phyloP scores from a whole-genome alignment of 2,113 vertebrate species.

The Scatophagus argus region DNA sequence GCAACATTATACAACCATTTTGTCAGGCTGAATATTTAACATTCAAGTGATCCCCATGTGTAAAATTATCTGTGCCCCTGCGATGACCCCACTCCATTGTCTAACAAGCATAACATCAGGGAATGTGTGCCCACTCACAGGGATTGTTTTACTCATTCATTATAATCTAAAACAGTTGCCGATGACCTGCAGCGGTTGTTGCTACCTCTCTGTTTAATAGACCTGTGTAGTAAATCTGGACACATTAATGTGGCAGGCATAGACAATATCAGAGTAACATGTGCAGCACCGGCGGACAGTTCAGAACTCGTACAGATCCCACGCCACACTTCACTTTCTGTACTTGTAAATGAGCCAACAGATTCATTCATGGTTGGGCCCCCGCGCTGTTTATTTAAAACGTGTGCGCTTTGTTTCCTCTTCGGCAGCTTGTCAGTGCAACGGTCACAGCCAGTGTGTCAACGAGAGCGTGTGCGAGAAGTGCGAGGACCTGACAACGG shows the following conservation, averaged over 20 bases:
- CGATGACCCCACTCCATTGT: not conserved
- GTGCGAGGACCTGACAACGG: slow-evolving; percentile 95
- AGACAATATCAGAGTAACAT: not conserved
- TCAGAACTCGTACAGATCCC: not conserved
- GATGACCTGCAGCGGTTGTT: not conserved
- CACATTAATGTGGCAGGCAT: not conserved
- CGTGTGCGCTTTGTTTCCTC: not conserved
- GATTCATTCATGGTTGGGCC: slow-evolving; percentile 4
- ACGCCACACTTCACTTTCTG: not conserved
- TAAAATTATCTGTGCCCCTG: not conserved
- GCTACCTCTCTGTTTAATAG: not conserved
- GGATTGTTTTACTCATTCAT: not conserved
- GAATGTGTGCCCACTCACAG: not conserved
- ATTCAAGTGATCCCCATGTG: not conserved
- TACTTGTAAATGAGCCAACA: not conserved
- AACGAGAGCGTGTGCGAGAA: slow-evolving; percentile 96
- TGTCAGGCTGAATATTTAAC: not conserved
- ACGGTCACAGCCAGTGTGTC: slow-evolving; percentile 95
- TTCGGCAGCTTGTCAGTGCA: slow-evolving; percentile 94
- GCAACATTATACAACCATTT: not conserved
- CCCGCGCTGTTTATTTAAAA: not conserved
- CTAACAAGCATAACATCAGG: not conserved
- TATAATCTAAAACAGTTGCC: not conserved
- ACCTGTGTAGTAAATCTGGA: not conserved
- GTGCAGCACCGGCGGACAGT: not conserved